Evolutionary conservation across 1,140 invertebrate species (phyloP), one percentile per base, ranked within the genome.

Genomic region (Muscidifurax raptorellus): DNA sequence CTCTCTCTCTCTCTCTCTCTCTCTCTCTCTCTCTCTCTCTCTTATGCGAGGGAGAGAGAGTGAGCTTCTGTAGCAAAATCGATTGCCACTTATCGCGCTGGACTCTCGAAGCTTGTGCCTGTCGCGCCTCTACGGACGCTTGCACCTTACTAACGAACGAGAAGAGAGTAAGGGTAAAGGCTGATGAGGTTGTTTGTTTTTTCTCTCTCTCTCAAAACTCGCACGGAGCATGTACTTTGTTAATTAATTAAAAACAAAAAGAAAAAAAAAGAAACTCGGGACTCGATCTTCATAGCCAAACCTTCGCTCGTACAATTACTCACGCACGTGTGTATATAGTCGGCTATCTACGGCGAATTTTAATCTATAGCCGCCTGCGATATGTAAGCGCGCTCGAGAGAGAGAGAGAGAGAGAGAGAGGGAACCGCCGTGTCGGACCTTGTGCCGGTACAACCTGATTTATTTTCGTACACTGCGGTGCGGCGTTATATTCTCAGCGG

Each of bases 381-480:
- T 47, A 71, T 71, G 28, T 47, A 67, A 22, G 5, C 66, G 66
- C 18, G 64, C n/a, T n/a, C 4, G 44, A 47, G 44, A 47, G 66
- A 28, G 66, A n/a, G n/a, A 28, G 27, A 67, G 66, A 67, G n/a
- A 64, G n/a, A 64, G 59, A 64, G 59, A 27, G 18, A 0, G 15
- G n/a, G 25, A 67, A 67, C 7, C 6, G 69, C 69, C 28, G 71
- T 44, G n/a, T 76, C 52, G 59, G 71, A 76, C 36, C 71, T 82
- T 84, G 80, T 80, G 80, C 79, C 82, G 79, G 86, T 82, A 59
- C 15, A 87, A 87, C 84, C 86, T 87, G 86, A 87, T 89, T 89
- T 89, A 88, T 88, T 88, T 89, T 89, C 85, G 86, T 87, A 87
- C 85, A 84, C 86, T 83, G 85, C 86, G 80, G 85, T 86, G 44